Evolutionary conservation across 2,888 invertebrate genomes (phyloP), one percentile per base, ranked within the genome.

Genomic region (Tuberolachnus salignus): DNA sequence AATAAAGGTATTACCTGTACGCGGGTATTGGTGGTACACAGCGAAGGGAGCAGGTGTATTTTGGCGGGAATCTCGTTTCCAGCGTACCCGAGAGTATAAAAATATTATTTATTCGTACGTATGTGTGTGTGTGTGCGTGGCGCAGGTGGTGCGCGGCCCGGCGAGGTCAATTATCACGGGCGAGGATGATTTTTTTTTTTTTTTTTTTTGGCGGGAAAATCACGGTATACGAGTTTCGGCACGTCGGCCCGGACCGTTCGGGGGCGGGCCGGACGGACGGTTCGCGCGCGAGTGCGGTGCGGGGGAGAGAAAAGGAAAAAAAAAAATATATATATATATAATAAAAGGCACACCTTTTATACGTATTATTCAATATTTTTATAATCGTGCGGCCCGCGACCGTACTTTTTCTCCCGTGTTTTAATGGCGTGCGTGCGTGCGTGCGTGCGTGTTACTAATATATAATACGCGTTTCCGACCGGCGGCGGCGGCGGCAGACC

Each of bases 161-260:
- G 49, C 61, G 72, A 75, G 75, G 75, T 75, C 78, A 59, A 78
- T 73, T 59, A 78, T 42, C 23, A 66, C 46, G 34, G 67, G 49
- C 42, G 34, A 21, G 16, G 21, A 34, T 3, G 34, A 34, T 34
- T 34, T 34, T 34, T 51, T 67, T 75, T 75, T 78, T 78, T 34
- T 34, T 34, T 34, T 51, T 67, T 75, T 75, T 78, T 78, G 78
- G 78, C 78, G 78, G 78, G 78, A 78, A 78, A 78, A 78, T 78
- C 78, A 69, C 78, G 69, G 69, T 34, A 16, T 13, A 1, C 21
- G 53, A n/a, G 19, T 19, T n/a, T 53, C 8, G 21, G 44, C 21
- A 13, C 44, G 64, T 23, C 23, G 46, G 16, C 34, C 26, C 34
- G 23, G 3, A 16, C 6, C 13, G 46, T n/a, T 16, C 14, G 44